Percentiles rank a stretch among this genome's conserved stretches.
phyloP scores from a whole-genome alignment of 2,797 vertebrate species.

The Mionectes olivaceus region DNA sequence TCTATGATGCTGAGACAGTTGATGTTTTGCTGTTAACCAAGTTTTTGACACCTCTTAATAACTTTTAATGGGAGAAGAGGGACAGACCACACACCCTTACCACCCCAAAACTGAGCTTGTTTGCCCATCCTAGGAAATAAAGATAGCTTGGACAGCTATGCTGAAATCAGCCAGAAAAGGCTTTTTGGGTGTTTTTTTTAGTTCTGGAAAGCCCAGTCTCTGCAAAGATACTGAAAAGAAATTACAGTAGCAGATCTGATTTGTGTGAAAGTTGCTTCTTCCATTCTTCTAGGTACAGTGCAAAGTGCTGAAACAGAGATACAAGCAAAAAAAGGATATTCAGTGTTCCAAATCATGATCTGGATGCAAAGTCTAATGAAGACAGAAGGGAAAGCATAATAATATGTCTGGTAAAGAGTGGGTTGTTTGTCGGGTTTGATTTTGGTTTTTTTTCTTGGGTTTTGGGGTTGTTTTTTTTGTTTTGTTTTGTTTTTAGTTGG shows the following conservation, averaged over 20 bases:
- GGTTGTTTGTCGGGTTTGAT: background rate
- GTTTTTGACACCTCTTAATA: background rate
- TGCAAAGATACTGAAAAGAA: background rate
- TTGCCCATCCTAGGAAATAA: background rate
- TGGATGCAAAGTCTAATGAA: background rate
- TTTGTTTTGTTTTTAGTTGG: no score
- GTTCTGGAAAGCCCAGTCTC: background rate
- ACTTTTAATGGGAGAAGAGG: background rate
- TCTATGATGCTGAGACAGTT: background rate
- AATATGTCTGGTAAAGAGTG: background rate
- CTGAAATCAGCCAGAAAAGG: background rate
- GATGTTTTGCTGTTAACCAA: background rate
- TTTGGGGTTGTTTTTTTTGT: background rate
- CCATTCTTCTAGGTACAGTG: background rate
- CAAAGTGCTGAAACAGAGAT: background rate
- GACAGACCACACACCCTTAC: fast-evolving
- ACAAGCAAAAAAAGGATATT: background rate
- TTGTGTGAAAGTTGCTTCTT: background rate
- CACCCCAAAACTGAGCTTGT: background rate
- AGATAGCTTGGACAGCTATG: background rate
- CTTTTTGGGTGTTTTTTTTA: background rate
- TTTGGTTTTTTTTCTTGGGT: background rate
- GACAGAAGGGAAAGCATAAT: background rate
- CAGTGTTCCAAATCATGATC: background rate
- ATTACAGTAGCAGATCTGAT: background rate